phyloP scores from a whole-genome alignment of 2,113 vertebrate genomes.

The Hippocampus zosterae region DNA sequence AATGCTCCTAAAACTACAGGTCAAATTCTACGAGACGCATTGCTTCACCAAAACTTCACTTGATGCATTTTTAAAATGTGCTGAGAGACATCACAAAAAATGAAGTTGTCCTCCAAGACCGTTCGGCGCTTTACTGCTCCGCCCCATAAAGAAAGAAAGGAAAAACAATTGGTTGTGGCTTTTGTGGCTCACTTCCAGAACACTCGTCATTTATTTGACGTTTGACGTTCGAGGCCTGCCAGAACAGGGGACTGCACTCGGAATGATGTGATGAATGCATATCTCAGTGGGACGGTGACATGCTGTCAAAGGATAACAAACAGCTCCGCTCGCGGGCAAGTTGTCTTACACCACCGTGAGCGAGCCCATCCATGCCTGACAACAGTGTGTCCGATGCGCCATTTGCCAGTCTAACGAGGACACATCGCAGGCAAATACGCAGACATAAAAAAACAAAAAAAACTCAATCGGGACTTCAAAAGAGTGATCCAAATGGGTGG shows the following conservation, averaged over 20 bases:
- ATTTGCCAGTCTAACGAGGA: conserved; percentile 47
- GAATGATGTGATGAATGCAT: conserved; percentile 4
- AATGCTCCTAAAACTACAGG: no score
- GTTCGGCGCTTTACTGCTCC: conserved; percentile 28
- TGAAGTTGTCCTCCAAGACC: neutral
- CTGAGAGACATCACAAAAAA: neutral
- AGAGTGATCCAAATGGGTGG: neutral
- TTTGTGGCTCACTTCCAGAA: conserved; percentile 20
- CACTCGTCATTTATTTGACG: conserved; percentile 11
- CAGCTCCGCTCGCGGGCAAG: conserved; percentile 23
- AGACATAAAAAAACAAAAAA: conserved; percentile 29
- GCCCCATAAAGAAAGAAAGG: neutral
- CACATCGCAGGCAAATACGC: conserved; percentile 27
- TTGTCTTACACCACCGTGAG: conserved; percentile 34
- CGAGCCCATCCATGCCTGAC: conserved; percentile 48
- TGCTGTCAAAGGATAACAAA: conserved; percentile 31
- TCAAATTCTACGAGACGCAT: no score
- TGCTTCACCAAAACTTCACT: neutral
- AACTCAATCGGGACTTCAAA: neutral
- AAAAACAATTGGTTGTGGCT: conserved; percentile 18
- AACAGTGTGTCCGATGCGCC: conserved; percentile 37
- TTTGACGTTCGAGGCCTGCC: conserved; percentile 17
- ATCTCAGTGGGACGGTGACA: conserved; percentile 6
- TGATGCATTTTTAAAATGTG: neutral
- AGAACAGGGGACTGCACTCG: conserved; percentile 3